A percentile compares a stretch with the other conserved stretches of the same genome.
These are phyloP conservation scores for Hepsetus odoe DNA, from an alignment of 2,113 vertebrate genomes.

Conservation along the genomic window DNA sequence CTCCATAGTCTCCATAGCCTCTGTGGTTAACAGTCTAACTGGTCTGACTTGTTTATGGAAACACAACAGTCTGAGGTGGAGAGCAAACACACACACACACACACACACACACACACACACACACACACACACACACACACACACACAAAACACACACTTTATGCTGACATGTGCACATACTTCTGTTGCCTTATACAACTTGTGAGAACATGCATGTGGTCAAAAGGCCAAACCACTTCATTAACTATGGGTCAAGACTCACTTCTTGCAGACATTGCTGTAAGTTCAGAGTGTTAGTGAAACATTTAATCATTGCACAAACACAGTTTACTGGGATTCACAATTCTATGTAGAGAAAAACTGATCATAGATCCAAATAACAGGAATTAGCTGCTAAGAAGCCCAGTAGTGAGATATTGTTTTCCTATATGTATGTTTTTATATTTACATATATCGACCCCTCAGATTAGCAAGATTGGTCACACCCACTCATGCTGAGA, in stretches of 20 bases:
- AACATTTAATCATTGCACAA: no score
- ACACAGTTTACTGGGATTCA: no score
- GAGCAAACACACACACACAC: conserved; percentile 14
- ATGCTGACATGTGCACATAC: not conserved
- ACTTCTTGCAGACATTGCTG: no score
- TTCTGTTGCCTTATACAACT: not conserved
- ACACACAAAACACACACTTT: conserved; percentile 5
- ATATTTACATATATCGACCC: no score
- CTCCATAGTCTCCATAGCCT: not conserved
- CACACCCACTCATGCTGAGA: no score
- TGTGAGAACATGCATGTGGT: not conserved
- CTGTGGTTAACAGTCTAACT: conserved; percentile 27
- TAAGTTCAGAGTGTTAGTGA: no score
- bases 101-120: not conserved
- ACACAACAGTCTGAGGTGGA: not conserved
- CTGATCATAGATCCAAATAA: no score
- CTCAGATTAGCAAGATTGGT: no score
- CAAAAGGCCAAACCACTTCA: conserved; percentile 10
- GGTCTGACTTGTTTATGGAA: conserved; percentile 52
- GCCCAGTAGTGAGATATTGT: no score
- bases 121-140: conserved; percentile 18
- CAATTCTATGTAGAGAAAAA: no score
- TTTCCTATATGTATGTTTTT: no score
- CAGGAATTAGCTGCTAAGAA: no score
- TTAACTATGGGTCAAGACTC: not conserved